phyloP scores from a whole-genome alignment of 2,888 invertebrate species.

The Minunthozetes semirufus region DNA sequence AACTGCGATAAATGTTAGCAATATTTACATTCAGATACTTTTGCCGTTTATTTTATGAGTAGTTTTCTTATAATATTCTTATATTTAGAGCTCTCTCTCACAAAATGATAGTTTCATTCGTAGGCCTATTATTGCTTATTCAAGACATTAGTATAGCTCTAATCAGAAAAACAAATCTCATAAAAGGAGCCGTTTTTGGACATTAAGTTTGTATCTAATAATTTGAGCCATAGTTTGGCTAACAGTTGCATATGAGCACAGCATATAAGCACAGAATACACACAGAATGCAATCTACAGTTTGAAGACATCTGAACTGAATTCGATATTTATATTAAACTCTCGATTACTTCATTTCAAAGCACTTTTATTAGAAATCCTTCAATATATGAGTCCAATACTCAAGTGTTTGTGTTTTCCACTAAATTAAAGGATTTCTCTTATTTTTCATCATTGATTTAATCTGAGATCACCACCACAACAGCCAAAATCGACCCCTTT shows the following conservation, averaged over 20 bases:
- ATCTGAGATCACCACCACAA: background rate
- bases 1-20: conserved; percentile 14
- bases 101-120: conserved; percentile 1
- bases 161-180: conserved; percentile 23
- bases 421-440: background rate
- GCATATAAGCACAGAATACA: no score
- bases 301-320: background rate
- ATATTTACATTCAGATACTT: conserved; percentile 20
- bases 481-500: no score
- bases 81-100: background rate
- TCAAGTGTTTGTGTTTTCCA: background rate
- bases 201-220: conserved; percentile 26
- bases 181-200: conserved; percentile 16
- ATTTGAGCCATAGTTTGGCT: background rate
- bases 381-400: background rate
- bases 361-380: background rate
- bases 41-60: conserved; percentile 18
- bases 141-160: conserved; percentile 23
- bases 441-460: background rate
- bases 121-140: background rate
- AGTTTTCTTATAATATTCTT: background rate
- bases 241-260: background rate
- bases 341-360: background rate
- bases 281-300: no score
- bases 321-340: background rate